phyloP scores from a whole-genome alignment of 2,888 invertebrate species.

The Salticus scenicus region DNA sequence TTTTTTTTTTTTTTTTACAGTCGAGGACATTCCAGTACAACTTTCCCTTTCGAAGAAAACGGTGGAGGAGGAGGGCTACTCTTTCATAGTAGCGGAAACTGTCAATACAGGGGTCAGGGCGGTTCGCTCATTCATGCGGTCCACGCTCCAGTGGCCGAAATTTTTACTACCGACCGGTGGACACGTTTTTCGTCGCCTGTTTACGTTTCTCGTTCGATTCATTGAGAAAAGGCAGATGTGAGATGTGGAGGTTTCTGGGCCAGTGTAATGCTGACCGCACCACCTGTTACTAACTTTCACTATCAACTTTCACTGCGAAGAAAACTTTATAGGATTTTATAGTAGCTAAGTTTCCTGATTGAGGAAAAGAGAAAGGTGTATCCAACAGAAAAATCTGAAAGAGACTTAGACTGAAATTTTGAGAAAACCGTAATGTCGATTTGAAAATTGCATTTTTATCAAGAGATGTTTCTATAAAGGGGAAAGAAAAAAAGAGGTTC shows the following conservation, averaged over 20 bases:
- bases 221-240: neutral
- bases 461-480: too few relatives aligned
- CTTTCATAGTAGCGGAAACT: neutral
- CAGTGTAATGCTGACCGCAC: neutral
- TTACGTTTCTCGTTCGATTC: neutral
- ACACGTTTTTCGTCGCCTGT: neutral
- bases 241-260: too few relatives aligned
- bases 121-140: neutral
- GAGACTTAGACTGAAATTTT: too few relatives aligned
- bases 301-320: too few relatives aligned
- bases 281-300: neutral
- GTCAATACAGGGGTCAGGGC: neutral
- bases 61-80: neutral
- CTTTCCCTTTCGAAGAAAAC: neutral
- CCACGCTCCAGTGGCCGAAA: slow-evolving; percentile 1
- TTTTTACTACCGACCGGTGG: neutral
- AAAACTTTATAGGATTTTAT: too few relatives aligned
- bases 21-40: neutral
- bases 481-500: too few relatives aligned
- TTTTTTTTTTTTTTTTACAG: too few relatives aligned
- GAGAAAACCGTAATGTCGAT: too few relatives aligned
- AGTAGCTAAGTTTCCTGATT: too few relatives aligned
- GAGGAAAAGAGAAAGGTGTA: too few relatives aligned
- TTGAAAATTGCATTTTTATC: too few relatives aligned
- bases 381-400: too few relatives aligned